Evolutionary conservation across 2,888 invertebrate species (phyloP), one percentile per base, ranked within the genome.

Genomic region (Eristalinus sepulchralis): DNA sequence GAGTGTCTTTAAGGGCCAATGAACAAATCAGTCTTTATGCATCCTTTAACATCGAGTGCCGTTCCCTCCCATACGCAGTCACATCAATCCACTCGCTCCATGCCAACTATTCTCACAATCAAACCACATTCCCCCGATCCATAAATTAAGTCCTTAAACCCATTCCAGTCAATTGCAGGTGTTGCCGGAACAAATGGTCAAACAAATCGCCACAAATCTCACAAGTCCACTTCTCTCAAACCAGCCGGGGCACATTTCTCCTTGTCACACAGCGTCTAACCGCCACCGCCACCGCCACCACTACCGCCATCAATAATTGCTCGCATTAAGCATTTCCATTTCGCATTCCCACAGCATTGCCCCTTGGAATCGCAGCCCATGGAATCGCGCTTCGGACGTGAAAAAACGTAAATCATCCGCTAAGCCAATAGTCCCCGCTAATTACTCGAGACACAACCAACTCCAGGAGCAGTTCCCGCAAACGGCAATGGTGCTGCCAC

Each of bases 341-440:
- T 75, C 75, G n/a, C 67, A 73, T 86, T 68, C 77, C 66, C 64
- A 27, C 27, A 20, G 24, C 31, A 71, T 62, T 62, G 36, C 31
- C 24, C 36, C 63, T 57, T 73, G 72, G 72, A 71, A 80, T 63
- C 64, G 64, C 31, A 17, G 27, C 62, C 63, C 72, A 72, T 55
- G 76, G 70, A 72, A 68, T 55, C 17, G 17, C 62, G 57, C 27
- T 27, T 27, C 27, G 27, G 27, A 27, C 27, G 27, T 27, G 27
- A 22, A 77, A 73, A 78, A 82, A 86, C 78, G 62, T 83, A 66
- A 86, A 79, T 83, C 82, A 86, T 83, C 83, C 71, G 86, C 70
- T 78, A 75, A 78, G 82, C 85, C 85, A 82, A 86, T 86, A 78
- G 53, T 78, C 39, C 62, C 79, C 75, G 77, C 83, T 86, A 86